These are phyloP conservation scores for Tipula confusa DNA, from an alignment of 2,888 invertebrate genomes.

Conservation along the genomic window DNA sequence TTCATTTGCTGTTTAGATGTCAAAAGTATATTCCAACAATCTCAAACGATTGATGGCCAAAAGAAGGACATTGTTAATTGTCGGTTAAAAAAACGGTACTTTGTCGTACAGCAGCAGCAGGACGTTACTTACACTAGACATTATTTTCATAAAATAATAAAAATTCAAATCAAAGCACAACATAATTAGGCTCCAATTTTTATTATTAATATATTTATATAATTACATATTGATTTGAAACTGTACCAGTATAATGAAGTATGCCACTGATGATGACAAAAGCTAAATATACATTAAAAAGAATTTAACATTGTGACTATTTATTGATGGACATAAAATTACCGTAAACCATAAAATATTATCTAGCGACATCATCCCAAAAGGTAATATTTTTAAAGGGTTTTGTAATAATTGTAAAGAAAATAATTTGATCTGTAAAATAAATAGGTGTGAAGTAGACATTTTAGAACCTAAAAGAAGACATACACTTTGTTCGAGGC, in stretches of 20 bases:
- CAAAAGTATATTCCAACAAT: too few relatives aligned
- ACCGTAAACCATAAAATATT: background rate
- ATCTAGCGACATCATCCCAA: background rate
- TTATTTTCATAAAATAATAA: too few relatives aligned
- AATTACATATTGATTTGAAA: background rate
- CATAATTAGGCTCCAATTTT: too few relatives aligned
- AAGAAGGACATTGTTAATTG: too few relatives aligned
- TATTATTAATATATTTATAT: too few relatives aligned
- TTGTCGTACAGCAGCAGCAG: too few relatives aligned
- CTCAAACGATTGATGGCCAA: too few relatives aligned
- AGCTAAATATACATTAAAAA: background rate
- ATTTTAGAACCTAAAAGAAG: background rate
- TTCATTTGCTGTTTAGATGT: too few relatives aligned
- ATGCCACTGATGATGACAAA: background rate
- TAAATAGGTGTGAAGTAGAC: background rate
- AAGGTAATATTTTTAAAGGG: background rate
- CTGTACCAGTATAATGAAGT: background rate
- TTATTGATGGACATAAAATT: background rate
- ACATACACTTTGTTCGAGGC: background rate
- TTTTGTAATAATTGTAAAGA: background rate
- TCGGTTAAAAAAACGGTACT: too few relatives aligned
- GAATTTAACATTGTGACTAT: background rate
- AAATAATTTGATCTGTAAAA: background rate
- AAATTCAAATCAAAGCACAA: too few relatives aligned
- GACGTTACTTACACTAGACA: too few relatives aligned